phyloP scores from a whole-genome alignment of 37 sponge, comb jelly and placozoan genomes.

The Theonella swinhoei region DNA sequence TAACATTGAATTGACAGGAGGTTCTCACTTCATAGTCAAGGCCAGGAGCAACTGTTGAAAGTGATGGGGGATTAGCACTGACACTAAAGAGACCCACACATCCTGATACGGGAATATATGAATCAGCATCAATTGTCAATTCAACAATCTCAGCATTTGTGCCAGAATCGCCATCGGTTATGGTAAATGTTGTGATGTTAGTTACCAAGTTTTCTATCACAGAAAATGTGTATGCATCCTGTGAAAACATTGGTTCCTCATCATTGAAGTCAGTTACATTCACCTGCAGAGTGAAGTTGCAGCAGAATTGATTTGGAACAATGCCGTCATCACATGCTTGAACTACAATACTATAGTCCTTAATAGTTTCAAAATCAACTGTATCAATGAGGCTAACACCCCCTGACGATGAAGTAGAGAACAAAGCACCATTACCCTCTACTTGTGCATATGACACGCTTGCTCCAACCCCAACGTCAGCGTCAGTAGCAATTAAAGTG shows the following conservation, averaged over 20 bases:
- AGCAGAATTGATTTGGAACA: slow-evolving; percentile 37
- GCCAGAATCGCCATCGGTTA: slow-evolving; percentile 65
- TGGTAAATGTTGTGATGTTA: slow-evolving; percentile 18
- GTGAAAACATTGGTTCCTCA: slow-evolving; percentile 44
- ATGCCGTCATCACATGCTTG: slow-evolving; percentile 44
- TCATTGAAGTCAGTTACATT: slow-evolving; percentile 56
- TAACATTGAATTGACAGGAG: slow-evolving; percentile 12
- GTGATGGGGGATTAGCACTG: background rate
- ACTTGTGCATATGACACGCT: slow-evolving; percentile 22
- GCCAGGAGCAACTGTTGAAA: slow-evolving; percentile 35
- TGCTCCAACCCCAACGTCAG: slow-evolving; percentile 57
- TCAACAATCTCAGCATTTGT: slow-evolving; percentile 30
- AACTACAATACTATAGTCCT: slow-evolving; percentile 20
- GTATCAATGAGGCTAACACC: slow-evolving; percentile 2
- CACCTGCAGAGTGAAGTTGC: slow-evolving; percentile 29
- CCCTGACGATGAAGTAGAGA: slow-evolving; percentile 10
- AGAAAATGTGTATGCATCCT: background rate
- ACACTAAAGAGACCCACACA: slow-evolving; percentile 39
- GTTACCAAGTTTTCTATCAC: slow-evolving; percentile 38
- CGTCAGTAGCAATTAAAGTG: slow-evolving; percentile 48
- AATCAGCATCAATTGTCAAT: slow-evolving; percentile 13
- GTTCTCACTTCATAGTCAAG: slow-evolving; percentile 51
- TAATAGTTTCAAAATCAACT: slow-evolving; percentile 33
- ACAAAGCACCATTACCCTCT: slow-evolving; percentile 12
- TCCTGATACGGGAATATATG: slow-evolving; percentile 12